Evolutionary conservation across 2,888 invertebrate species (phyloP), one percentile per base, ranked within the genome.

Genomic region (Agonopterix subpropinquella): DNA sequence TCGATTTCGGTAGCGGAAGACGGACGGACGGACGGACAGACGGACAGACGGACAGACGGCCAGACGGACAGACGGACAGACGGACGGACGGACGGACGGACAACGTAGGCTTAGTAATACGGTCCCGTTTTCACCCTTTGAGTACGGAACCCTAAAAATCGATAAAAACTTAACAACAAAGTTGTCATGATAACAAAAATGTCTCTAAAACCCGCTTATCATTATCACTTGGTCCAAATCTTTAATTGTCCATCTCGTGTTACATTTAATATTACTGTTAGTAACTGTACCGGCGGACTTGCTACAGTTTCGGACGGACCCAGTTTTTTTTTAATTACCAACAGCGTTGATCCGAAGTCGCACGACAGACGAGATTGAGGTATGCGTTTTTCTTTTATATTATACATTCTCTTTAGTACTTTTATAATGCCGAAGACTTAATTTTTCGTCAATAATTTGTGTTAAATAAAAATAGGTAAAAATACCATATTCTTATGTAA

Each of bases 231-330:
- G 52, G 8, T 48, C 61, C 64, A 49, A 48, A 58, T 64, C 65
- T 70, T 69, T 71, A 74, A 77, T 74, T 78, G 77, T 70, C 62
- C 45, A 46, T 41, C 47, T 78, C 73, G 66, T 68, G 73, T 81
- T 77, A 77, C 78, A 65, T 70, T 77, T 73, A 77, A 76, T 73
- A 77, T 77, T 83, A 77, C 77, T 73, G 78, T 77, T 83, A 77
- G 65, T 84, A 83, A 84, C 84, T 77, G 85, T 85, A 82, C 65
- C 67, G 42, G 59, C 67, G 42, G 59, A 57, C 53, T 59, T 73
- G 78, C 70, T 78, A 77, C 77, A 80, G 69, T 80, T 84, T 83
- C 61, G 76, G 74, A 67, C 71, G 55, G 67, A 67, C 64, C 28
- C 65, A 65, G 60, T 72, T 77, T 63, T 79, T 71, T 78, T 75